Base-by-base conservation (phyloP, 2,888 invertebrate species). In the Sceliomorpha sp. region DNA sequence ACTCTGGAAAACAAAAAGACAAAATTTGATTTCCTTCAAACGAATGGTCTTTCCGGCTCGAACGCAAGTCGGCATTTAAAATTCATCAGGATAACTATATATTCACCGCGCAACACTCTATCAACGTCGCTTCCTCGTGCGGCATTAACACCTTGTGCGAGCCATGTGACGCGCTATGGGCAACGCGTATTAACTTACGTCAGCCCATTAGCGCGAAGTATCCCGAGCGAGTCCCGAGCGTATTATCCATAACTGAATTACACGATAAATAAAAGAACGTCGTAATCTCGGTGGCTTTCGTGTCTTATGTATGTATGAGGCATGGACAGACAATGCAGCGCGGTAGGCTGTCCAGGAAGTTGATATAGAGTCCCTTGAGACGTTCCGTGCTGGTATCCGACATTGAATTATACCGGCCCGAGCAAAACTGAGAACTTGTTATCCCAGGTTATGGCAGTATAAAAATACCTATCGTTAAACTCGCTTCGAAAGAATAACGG, bases 321-420 rank as follows among this genome's bases (percentile, higher is more conserved):
- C 72, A 53, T 51, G 69, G 58, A 62, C 59, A 34, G 50, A 59
- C 55, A 67, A 60, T 53, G 58, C 47, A 17, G 58, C 44, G 55
- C 9, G 51, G 63, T 51, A 64, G 70, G 66, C 74, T 78, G 78
- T 78, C 81, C 76, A 67, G 67, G 70, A 79, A 80, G 75, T 82
- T 85, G 85, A 85, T 83, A 70, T 80, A 84, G 74, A 78, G 85
- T 78, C 81, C 77, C 81, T 55, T 37, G 83, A 80, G 86, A 78
- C 60, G 71, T 72, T 74, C 76, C 62, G 62, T 45, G 60, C 72
- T 73, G 64, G 72, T 75, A 73, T 71, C 76, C 75, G 83, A 80
- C 83, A 80, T 82, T 85, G 82, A 86, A 85, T 85, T 84, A 86
- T 83, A 78, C 76, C 72, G 67, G 62, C 47, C 62, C 69, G 47